Evolutionary conservation across 1,140 invertebrate species (phyloP).

Genomic region (Trachelipus rathkii): DNA sequence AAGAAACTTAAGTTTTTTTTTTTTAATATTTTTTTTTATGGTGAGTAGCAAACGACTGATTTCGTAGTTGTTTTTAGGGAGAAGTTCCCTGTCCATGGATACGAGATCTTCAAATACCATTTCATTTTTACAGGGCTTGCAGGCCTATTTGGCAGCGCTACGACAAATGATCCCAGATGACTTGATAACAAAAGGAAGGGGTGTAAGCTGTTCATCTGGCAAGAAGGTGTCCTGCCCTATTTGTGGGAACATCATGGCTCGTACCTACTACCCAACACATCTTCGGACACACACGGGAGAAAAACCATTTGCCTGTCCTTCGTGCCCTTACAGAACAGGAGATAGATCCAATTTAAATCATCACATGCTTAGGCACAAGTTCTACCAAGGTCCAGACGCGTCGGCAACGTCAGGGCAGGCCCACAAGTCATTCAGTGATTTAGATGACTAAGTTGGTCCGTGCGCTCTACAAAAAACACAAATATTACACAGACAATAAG

Average conservation of each 20-base stretch:
- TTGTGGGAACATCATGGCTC: constrained; percentile 42
- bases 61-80: too few relatives aligned
- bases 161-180: background rate
- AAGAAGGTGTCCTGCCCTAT: constrained; percentile 40
- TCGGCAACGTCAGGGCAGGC: background rate
- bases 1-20: too few relatives aligned
- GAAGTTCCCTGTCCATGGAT: background rate
- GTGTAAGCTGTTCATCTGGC: constrained; percentile 17
- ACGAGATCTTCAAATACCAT: constrained; percentile 27
- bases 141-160: constrained; percentile 33
- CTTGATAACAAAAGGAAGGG: background rate
- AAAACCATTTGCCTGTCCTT: constrained; percentile 43
- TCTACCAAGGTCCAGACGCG: background rate
- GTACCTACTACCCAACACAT: constrained; percentile 44
- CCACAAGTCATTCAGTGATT: background rate
- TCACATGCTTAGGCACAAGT: constrained; percentile 38
- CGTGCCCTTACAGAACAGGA: constrained; percentile 42
- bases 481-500: too few relatives aligned
- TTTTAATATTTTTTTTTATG: too few relatives aligned
- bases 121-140: constrained; percentile 37
- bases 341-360: constrained; percentile 43
- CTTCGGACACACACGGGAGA: constrained; percentile 43
- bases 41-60: too few relatives aligned
- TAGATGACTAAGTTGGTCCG: background rate
- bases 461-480: too few relatives aligned